These are phyloP conservation scores for Dasypus novemcinctus DNA, from an alignment of 2,113 vertebrate species.

Conservation along the genomic window DNA sequence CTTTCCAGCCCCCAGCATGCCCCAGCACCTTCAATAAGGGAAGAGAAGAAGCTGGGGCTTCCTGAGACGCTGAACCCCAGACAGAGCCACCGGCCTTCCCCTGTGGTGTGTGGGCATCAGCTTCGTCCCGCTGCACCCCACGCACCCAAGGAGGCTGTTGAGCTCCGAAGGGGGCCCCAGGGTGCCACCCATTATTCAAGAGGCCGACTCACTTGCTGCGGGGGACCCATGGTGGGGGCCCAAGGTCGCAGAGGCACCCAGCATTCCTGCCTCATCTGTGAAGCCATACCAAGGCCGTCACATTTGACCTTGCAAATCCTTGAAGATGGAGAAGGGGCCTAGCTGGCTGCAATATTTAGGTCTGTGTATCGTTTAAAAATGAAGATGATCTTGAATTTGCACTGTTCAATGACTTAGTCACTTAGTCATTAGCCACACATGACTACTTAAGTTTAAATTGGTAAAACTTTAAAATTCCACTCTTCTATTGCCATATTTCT, in stretches of 20 bases:
- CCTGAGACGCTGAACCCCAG: not conserved
- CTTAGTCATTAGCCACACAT: not conserved
- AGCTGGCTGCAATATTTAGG: not conserved
- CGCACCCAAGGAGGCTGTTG: rapidly evolving
- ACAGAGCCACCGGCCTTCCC: not conserved
- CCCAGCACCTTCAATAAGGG: not conserved
- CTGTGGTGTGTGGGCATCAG: not conserved
- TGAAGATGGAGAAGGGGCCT: not conserved
- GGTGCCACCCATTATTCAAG: not conserved
- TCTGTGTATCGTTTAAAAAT: not conserved
- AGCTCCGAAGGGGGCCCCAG: not conserved
- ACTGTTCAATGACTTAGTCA: not conserved
- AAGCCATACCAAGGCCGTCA: not conserved
- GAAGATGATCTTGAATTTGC: not conserved
- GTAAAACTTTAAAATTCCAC: not conserved
- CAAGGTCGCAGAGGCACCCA: not conserved
- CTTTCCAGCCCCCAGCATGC: not conserved
- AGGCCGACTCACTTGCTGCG: not conserved
- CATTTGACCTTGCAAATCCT: not conserved
- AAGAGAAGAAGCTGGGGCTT: not conserved
- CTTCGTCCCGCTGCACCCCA: not conserved
- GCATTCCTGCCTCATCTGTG: not conserved
- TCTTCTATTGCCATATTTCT: not conserved
- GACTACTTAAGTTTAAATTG: not conserved
- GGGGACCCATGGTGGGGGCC: not conserved